Percentiles rank a stretch among this genome's conserved stretches.
phyloP scores from a whole-genome alignment of 2,888 invertebrate genomes.

The Exephanes ischioxanthus region DNA sequence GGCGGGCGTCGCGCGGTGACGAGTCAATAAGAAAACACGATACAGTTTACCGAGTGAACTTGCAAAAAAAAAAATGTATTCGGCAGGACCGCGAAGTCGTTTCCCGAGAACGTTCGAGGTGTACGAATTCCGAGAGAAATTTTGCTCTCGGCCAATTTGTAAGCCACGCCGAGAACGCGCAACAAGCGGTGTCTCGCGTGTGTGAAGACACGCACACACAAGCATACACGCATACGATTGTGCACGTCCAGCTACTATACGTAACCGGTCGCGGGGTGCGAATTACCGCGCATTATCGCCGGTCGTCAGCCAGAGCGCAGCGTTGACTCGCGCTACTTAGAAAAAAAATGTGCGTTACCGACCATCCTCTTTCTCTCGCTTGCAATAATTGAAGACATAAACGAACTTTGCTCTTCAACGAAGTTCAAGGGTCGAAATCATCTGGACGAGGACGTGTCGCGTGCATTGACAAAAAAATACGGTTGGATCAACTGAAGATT shows the following conservation, averaged over 20 bases:
- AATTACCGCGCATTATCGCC: constrained; percentile 83
- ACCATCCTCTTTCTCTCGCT: not conserved
- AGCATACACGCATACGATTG: constrained; percentile 23
- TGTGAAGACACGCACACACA: not conserved
- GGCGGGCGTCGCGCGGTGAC: not conserved
- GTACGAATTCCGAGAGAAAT: constrained; percentile 10
- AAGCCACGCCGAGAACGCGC: not conserved
- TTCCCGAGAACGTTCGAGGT: constrained; percentile 13
- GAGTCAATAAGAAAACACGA: constrained; percentile 39
- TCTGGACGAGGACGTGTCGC: too few relatives aligned
- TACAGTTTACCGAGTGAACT: constrained; percentile 14
- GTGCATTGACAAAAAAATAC: too few relatives aligned
- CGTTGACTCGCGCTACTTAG: constrained; percentile 69
- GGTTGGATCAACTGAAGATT: too few relatives aligned
- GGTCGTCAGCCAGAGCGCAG: constrained; percentile 71
- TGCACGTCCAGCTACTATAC: constrained; percentile 45
- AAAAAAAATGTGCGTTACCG: constrained; percentile 53
- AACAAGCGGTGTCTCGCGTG: not conserved
- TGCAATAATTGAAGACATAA: constrained; percentile 37
- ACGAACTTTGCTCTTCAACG: constrained; percentile 4
- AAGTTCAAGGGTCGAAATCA: not conserved
- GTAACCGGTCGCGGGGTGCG: constrained; percentile 76
- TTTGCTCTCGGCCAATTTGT: constrained; percentile 9
- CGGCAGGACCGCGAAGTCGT: not conserved
- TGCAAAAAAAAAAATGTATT: constrained; percentile 11